A percentile compares a stretch with the other conserved stretches of the same genome.
Conservation (phyloP, 2,888 invertebrate genomes). For the Rhyacophila evoluta region DNA sequence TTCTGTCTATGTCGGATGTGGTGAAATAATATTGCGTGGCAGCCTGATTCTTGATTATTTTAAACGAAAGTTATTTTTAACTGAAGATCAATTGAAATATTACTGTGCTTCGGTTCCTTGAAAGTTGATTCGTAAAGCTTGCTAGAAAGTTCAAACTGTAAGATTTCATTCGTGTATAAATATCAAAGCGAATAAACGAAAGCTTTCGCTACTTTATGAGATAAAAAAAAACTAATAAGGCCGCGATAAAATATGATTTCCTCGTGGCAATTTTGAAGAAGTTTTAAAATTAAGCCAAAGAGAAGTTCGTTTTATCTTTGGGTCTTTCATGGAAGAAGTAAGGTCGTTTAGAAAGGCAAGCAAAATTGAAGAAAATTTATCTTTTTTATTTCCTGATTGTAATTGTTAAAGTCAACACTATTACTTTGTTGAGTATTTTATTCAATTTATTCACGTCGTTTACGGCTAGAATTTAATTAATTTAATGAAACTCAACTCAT, state of each 20-base stretch:
- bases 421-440: not conserved
- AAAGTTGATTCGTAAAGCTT: not conserved
- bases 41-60: too few species aligned
- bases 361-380: not conserved
- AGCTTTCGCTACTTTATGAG: not conserved
- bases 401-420: not conserved
- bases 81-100: not conserved
- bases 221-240: slow-evolving; percentile 13
- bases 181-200: slow-evolving; percentile 14
- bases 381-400: not conserved
- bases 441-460: not conserved
- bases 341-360: not conserved
- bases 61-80: too few species aligned
- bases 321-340: not conserved
- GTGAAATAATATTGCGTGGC: too few species aligned
- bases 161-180: not conserved
- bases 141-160: not conserved
- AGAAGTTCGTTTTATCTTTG: slow-evolving; percentile 10
- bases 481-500: too few species aligned
- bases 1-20: too few species aligned
- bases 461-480: too few species aligned
- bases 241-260: slow-evolving; percentile 17
- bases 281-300: slow-evolving; percentile 15
- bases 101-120: not conserved
- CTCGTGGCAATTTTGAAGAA: slow-evolving; percentile 11